phyloP scores from a whole-genome alignment of 1,140 invertebrate species.

The Zaprionus ornatus region DNA sequence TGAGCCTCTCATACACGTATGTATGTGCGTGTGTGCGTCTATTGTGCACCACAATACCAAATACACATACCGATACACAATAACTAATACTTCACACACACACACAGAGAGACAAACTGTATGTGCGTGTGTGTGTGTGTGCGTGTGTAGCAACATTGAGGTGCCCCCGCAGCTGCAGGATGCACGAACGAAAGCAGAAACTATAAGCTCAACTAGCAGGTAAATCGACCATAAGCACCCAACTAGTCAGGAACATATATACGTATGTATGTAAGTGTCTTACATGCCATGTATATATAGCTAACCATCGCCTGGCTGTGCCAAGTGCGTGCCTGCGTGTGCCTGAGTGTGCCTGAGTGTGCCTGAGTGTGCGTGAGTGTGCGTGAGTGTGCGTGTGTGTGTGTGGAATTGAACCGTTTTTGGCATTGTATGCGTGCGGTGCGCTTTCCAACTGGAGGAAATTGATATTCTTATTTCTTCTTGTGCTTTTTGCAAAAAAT shows the following conservation, averaged over 20 bases:
- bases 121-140: no score
- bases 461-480: slow-evolving; percentile 77
- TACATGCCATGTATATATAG: neutral
- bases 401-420: slow-evolving; percentile 51
- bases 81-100: slow-evolving; percentile 46
- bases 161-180: slow-evolving; percentile 25
- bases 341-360: neutral
- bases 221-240: slow-evolving; percentile 42
- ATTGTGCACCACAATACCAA: slow-evolving; percentile 56
- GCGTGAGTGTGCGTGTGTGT: slow-evolving; percentile 28
- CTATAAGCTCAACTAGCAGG: slow-evolving; percentile 50
- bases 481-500: slow-evolving; percentile 62
- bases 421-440: slow-evolving; percentile 42
- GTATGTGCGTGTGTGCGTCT: slow-evolving; percentile 49
- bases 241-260: slow-evolving; percentile 29
- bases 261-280: slow-evolving; percentile 3
- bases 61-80: slow-evolving; percentile 37
- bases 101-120: slow-evolving; percentile 10
- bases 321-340: slow-evolving; percentile 26
- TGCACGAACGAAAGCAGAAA: slow-evolving; percentile 27
- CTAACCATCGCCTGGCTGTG: neutral
- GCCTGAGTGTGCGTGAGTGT: slow-evolving; percentile 48
- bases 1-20: slow-evolving; percentile 62
- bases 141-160: slow-evolving; percentile 33
- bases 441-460: slow-evolving; percentile 68